phyloP scores from a whole-genome alignment of 2,888 invertebrate species.

The Formica aserva region DNA sequence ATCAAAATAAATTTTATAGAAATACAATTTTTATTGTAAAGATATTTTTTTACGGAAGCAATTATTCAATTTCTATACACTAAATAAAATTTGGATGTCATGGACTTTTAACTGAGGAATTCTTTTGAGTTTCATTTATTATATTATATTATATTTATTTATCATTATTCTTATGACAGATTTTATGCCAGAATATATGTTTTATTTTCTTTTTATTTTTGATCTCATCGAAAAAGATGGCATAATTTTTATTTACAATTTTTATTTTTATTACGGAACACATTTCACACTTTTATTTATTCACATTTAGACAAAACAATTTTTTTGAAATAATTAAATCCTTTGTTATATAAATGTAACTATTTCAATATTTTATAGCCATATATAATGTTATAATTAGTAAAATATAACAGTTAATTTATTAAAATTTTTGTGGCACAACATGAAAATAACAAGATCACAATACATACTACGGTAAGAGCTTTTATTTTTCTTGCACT shows the following conservation, averaged over 20 bases:
- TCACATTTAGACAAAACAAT: neutral
- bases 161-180: neutral
- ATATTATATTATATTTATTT: no score
- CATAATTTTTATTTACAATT: neutral
- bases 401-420: neutral
- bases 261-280: neutral
- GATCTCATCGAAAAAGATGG: neutral
- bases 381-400: neutral
- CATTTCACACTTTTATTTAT: neutral
- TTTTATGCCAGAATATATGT: neutral
- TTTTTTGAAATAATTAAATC: neutral
- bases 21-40: no score
- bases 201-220: neutral
- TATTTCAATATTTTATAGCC: neutral
- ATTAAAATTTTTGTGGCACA: neutral
- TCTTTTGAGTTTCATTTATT: slow-evolving; percentile 1
- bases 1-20: no score
- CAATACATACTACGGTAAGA: neutral
- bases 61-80: neutral
- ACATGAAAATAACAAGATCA: neutral
- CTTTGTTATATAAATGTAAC: neutral
- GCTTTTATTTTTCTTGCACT: neutral
- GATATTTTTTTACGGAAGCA: neutral
- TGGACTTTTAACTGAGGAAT: neutral
- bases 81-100: neutral